These are phyloP conservation scores for Griposia aprilina DNA, from an alignment of 2,888 invertebrate species.

Conservation along the genomic window DNA sequence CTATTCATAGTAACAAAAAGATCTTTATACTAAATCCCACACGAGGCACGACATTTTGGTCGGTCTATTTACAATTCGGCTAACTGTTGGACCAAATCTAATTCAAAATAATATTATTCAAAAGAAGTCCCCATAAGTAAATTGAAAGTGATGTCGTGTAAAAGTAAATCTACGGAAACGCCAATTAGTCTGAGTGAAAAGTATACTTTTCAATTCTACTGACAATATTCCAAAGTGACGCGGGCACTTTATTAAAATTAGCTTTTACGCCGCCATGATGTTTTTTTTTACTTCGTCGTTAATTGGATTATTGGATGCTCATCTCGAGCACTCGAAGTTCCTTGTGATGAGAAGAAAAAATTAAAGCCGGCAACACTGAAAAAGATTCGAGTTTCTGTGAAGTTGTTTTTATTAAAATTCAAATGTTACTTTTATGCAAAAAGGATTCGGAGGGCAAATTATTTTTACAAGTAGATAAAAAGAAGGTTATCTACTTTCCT, in stretches of 20 bases:
- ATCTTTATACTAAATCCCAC: background rate
- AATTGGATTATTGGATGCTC: constrained; percentile 74
- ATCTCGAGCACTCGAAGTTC: constrained; percentile 38
- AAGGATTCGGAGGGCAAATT: background rate
- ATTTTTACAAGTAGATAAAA: background rate
- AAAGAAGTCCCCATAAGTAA: background rate
- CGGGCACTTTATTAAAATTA: constrained; percentile 76
- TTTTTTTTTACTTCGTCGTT: constrained; percentile 61
- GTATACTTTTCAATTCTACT: constrained; percentile 74
- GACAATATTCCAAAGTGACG: constrained; percentile 69
- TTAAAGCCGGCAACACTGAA: background rate
- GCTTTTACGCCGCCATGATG: constrained; percentile 67
- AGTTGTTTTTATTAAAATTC: background rate
- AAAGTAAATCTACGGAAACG: constrained; percentile 63
- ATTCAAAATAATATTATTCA: background rate
- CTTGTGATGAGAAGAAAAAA: constrained; percentile 30
- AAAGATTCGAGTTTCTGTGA: background rate
- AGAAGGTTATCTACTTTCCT: too few species aligned
- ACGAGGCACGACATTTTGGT: background rate
- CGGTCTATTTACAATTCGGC: too few species aligned
- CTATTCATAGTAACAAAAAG: background rate
- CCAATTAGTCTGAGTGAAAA: constrained; percentile 77
- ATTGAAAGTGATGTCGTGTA: constrained; percentile 50
- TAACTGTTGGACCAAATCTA: background rate
- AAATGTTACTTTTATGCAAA: background rate